phyloP scores from a whole-genome alignment of 2,797 vertebrate genomes.

The Anomalospiza imberbis region DNA sequence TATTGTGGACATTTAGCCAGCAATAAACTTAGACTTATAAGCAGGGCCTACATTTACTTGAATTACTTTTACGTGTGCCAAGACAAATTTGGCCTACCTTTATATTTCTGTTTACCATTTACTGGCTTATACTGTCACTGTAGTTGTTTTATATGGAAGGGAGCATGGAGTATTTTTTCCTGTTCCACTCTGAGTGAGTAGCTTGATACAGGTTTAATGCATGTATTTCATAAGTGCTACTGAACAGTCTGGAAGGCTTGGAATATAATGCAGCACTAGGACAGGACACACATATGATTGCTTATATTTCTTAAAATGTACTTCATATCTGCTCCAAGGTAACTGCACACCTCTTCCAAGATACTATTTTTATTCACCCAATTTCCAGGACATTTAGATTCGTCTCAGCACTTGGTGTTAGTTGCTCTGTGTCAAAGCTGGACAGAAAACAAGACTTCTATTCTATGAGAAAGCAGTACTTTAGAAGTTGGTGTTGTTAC shows the following conservation, averaged over 20 bases:
- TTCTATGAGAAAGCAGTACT: not conserved
- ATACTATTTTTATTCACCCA: not conserved
- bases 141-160: not conserved
- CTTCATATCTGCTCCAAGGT: not conserved
- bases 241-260: not conserved
- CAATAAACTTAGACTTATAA: slow-evolving; percentile 26
- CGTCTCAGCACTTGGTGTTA: not conserved
- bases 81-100: slow-evolving; percentile 11
- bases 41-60: slow-evolving; percentile 7
- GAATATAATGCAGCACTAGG: not conserved
- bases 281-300: fast-evolving
- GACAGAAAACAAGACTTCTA: not conserved
- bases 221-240: not conserved
- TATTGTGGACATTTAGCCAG: slow-evolving; percentile 23
- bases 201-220: not conserved
- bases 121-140: not conserved
- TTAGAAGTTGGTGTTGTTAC: not conserved
- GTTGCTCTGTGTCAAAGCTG: not conserved
- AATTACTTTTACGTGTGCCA: slow-evolving; percentile 13
- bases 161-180: not conserved
- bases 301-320: not conserved
- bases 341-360: not conserved
- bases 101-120: slow-evolving; percentile 29
- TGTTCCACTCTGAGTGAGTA: not conserved
- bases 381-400: not conserved